Conservation (phyloP, 2,113 vertebrate genomes). For the Dascyllus trimaculatus region DNA sequence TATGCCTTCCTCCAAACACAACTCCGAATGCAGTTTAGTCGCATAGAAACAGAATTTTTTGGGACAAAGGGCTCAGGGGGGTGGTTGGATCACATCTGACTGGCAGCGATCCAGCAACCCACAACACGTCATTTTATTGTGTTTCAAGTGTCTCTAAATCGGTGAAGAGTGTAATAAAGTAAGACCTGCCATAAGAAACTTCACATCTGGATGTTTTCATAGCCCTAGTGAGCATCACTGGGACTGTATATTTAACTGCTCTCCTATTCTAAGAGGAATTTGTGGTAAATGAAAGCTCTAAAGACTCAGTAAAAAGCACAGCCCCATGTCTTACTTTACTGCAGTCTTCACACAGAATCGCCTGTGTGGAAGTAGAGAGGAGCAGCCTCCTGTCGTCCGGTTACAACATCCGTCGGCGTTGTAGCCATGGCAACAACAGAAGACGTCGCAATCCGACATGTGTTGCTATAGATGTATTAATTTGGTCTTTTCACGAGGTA, state of each 20-base stretch:
- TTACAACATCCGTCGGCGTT: background rate
- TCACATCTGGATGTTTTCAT: background rate
- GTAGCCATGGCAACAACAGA: constrained; percentile 34
- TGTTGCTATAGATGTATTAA: background rate
- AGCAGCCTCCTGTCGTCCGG: background rate
- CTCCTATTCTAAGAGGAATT: background rate
- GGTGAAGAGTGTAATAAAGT: too few species aligned
- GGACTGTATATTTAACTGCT: background rate
- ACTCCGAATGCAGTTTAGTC: too few species aligned
- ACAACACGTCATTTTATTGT: too few species aligned
- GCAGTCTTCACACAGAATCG: constrained; percentile 1
- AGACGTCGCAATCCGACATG: background rate
- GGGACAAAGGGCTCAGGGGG: too few species aligned
- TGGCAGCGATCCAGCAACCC: too few species aligned
- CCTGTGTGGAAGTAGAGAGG: background rate
- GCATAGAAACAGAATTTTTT: too few species aligned
- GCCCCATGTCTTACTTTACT: background rate
- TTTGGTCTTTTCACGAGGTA: constrained; percentile 5
- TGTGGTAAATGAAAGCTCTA: constrained; percentile 8
- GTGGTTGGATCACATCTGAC: too few species aligned
- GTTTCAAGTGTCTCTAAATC: too few species aligned
- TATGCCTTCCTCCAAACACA: too few species aligned
- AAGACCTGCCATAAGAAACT: too few species aligned
- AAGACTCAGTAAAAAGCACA: constrained; percentile 6
- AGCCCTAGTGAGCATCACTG: background rate